A percentile compares a stretch with the other conserved stretches of the same genome.
Evolutionary conservation across 1,140 invertebrate species (phyloP).

Genomic region (Orchesella cincta): DNA sequence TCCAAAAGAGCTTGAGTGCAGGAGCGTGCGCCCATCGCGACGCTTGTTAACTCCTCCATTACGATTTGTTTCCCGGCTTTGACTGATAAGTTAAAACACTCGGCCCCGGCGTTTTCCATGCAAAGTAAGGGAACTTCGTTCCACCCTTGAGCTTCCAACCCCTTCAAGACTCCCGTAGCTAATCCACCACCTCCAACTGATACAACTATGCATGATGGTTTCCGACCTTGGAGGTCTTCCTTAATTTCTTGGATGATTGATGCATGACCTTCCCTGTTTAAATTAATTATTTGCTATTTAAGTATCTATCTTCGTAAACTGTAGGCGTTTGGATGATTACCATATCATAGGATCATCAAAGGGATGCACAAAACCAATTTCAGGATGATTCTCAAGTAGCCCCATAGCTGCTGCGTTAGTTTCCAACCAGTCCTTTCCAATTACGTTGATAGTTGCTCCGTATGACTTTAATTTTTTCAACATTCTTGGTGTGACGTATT

Average conservation of each 20-base stretch:
- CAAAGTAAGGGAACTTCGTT: slow-evolving; percentile 59
- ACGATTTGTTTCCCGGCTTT: slow-evolving; percentile 56
- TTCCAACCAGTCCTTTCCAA: slow-evolving; percentile 58
- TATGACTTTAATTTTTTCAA: slow-evolving; percentile 55
- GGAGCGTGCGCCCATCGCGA: slow-evolving; percentile 56
- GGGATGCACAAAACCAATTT: slow-evolving; percentile 57
- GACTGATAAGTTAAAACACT: slow-evolving; percentile 58
- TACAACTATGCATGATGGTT: slow-evolving; percentile 57
- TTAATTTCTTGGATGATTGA: slow-evolving; percentile 59
- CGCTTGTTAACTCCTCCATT: slow-evolving; percentile 58
- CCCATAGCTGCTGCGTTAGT: slow-evolving; percentile 56
- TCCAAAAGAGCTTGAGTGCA: slow-evolving; percentile 56
- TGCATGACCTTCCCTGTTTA: slow-evolving; percentile 58
- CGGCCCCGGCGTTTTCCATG: slow-evolving; percentile 61
- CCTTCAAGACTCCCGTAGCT: slow-evolving; percentile 55
- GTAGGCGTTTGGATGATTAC: slow-evolving; percentile 54
- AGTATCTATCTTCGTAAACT: no score
- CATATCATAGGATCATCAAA: slow-evolving; percentile 60
- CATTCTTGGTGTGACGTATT: slow-evolving; percentile 56
- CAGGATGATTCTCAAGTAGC: slow-evolving; percentile 51
- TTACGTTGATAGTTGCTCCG: slow-evolving; percentile 53
- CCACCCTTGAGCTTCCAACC: slow-evolving; percentile 54
- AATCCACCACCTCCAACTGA: slow-evolving; percentile 62
- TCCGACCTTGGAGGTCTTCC: slow-evolving; percentile 52
- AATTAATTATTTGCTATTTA: no score